Percentiles rank a stretch among this genome's conserved stretches.
Evolutionary conservation across 2,797 vertebrate genomes (phyloP).

Genomic region (Pantherophis alleghaniensis): DNA sequence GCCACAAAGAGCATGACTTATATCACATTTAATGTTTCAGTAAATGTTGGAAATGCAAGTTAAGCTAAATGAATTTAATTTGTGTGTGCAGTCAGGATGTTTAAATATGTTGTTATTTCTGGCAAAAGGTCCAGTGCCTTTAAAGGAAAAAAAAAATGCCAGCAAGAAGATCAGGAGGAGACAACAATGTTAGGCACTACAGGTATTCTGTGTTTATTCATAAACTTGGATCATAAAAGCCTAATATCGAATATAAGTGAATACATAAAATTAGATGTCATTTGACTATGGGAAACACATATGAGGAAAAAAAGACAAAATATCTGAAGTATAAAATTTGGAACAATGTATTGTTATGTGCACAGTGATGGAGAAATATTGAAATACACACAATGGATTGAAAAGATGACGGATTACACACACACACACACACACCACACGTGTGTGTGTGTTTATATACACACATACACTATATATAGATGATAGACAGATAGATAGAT

Average conservation of each 20-base stretch:
- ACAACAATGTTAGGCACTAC: neutral
- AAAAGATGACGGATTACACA: neutral
- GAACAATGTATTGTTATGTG: neutral
- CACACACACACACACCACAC: too few relatives aligned
- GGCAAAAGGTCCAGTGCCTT: constrained; percentile 72
- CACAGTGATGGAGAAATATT: neutral
- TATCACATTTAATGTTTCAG: constrained; percentile 60
- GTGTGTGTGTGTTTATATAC: too few relatives aligned
- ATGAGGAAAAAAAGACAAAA: neutral
- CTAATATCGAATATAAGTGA: neutral
- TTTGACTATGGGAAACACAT: neutral
- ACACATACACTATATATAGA: too few relatives aligned
- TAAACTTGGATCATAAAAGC: neutral
- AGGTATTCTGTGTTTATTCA: neutral
- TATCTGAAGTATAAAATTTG: neutral
- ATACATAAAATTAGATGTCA: neutral
- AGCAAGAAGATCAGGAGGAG: neutral
- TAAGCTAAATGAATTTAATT: constrained; percentile 58
- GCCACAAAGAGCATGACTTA: constrained; percentile 63
- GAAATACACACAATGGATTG: neutral
- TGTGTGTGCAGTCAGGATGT: constrained; percentile 72
- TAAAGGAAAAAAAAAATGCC: constrained; percentile 52
- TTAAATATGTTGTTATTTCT: constrained; percentile 79
- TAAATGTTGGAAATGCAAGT: constrained; percentile 61
- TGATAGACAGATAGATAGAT: too few relatives aligned